Conservation (phyloP, 2,797 vertebrate species). For the Acridotheres tristis region DNA sequence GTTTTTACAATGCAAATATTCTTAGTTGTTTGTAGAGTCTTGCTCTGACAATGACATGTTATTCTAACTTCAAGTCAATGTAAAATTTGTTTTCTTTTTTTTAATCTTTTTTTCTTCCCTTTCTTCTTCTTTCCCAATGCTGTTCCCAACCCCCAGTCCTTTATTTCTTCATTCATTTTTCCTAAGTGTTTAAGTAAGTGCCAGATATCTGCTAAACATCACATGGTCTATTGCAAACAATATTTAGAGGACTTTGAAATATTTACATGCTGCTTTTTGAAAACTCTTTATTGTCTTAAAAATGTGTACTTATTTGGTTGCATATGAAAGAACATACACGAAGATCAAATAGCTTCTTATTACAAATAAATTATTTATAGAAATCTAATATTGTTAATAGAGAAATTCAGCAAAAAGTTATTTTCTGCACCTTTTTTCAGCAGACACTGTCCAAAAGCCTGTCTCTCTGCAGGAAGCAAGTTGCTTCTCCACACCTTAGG, state of each 20-base stretch:
- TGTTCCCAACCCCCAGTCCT: fast-evolving
- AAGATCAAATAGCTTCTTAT: neutral
- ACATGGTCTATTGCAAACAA: conserved; percentile 35
- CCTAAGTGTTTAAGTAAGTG: conserved; percentile 26
- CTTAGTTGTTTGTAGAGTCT: neutral
- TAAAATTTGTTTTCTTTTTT: neutral
- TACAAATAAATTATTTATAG: neutral
- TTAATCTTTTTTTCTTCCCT: neutral
- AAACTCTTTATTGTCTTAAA: neutral
- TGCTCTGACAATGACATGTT: neutral
- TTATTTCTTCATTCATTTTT: neutral
- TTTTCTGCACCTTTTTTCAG: neutral
- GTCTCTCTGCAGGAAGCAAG: neutral
- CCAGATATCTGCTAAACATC: conserved; percentile 27
- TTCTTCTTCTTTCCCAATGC: neutral
- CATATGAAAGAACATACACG: neutral
- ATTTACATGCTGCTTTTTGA: neutral
- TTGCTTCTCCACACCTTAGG: neutral
- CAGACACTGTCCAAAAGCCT: neutral
- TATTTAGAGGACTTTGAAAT: conserved; percentile 3
- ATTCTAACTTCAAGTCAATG: neutral
- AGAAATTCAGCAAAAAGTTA: neutral
- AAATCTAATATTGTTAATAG: neutral
- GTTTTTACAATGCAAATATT: conserved; percentile 16
- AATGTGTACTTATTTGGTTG: neutral